Percentiles rank a stretch among this genome's conserved stretches.
phyloP scores from a whole-genome alignment of 2,797 vertebrate species.

The Tarsius wallacei region DNA sequence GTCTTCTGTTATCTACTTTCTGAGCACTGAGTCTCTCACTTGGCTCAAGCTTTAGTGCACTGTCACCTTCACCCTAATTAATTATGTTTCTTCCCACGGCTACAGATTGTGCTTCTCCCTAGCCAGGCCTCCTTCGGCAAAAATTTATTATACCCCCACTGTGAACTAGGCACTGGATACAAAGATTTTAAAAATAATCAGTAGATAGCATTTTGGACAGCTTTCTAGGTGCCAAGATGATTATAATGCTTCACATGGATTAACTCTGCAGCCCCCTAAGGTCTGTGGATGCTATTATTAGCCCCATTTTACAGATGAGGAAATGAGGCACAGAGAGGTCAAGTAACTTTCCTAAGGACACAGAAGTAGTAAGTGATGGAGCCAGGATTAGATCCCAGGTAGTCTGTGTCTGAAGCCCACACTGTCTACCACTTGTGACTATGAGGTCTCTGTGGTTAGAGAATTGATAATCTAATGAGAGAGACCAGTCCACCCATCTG shows the following conservation, averaged over 20 bases:
- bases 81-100: not conserved
- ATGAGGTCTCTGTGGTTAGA: not conserved
- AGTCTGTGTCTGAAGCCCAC: not conserved
- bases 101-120: not conserved
- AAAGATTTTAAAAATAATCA: not conserved
- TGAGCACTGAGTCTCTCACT: not conserved
- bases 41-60: not conserved
- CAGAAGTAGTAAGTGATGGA: not conserved
- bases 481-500: not conserved
- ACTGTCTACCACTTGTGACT: not conserved
- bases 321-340: not conserved
- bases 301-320: not conserved
- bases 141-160: not conserved
- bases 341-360: not conserved
- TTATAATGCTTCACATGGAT: not conserved
- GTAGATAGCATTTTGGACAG: slow-evolving; percentile 2
- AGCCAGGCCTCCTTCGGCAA: not conserved
- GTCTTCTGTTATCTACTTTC: not conserved
- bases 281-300: not conserved
- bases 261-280: not conserved
- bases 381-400: not conserved
- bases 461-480: not conserved
- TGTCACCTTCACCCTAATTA: not conserved
- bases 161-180: not conserved
- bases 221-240: not conserved